Conservation (phyloP, 2,113 vertebrate genomes). For the Synodontis membranacea region DNA sequence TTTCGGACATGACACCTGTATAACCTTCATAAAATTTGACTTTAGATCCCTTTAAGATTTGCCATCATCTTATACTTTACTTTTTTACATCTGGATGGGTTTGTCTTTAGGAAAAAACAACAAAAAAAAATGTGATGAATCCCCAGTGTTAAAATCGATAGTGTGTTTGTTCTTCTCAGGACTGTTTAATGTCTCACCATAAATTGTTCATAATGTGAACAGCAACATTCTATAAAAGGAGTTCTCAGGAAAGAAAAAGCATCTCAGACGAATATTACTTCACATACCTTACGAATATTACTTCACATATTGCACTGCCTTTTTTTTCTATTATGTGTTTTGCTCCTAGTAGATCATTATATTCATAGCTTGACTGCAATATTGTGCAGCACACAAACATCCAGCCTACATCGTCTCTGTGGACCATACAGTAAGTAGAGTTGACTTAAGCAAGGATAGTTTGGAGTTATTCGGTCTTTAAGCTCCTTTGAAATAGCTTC, state of each 20-base stretch:
- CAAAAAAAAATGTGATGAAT: background rate
- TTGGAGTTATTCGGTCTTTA: background rate
- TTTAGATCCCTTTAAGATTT: background rate
- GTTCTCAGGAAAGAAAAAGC: background rate
- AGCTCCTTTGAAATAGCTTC: background rate
- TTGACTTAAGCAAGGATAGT: background rate
- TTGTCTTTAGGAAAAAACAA: constrained; percentile 11
- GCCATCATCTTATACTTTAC: background rate
- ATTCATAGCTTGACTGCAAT: background rate
- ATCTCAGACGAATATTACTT: background rate
- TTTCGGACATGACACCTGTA: background rate
- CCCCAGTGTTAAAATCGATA: background rate
- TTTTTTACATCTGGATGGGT: constrained; percentile 34
- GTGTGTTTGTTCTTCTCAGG: background rate
- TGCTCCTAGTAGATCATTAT: background rate
- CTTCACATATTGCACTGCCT: background rate
- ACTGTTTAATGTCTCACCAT: background rate
- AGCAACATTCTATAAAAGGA: background rate
- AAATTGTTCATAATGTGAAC: background rate
- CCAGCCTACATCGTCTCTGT: background rate
- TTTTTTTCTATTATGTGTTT: constrained; percentile 3
- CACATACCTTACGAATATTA: background rate
- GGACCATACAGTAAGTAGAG: background rate
- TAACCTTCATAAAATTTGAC: background rate
- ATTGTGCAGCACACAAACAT: background rate